phyloP scores from a whole-genome alignment of 2,888 invertebrate genomes.

The Cheilosia variabilis region DNA sequence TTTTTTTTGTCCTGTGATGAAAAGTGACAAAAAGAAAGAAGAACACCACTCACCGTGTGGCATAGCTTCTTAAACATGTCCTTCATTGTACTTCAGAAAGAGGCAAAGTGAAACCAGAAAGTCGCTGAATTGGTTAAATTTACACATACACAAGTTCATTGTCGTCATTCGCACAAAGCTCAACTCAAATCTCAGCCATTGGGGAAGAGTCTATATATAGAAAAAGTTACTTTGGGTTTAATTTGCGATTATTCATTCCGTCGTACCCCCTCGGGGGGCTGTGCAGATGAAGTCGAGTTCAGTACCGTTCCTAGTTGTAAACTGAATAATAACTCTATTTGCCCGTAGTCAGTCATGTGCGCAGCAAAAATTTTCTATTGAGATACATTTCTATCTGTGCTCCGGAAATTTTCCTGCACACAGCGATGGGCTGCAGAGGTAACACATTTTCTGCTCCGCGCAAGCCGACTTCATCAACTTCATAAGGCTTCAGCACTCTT shows the following conservation, averaged over 20 bases:
- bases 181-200: conserved; percentile 32
- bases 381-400: conserved; percentile 10
- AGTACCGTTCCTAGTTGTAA: conserved; percentile 20
- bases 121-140: conserved; percentile 45
- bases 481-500: conserved; percentile 45
- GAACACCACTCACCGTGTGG: conserved; percentile 44
- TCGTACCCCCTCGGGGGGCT: neutral
- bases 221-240: conserved; percentile 30
- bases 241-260: conserved; percentile 42
- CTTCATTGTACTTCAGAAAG: conserved; percentile 25
- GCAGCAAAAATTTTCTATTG: conserved; percentile 37
- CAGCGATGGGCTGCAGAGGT: conserved; percentile 21
- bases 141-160: conserved; percentile 45
- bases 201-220: conserved; percentile 3
- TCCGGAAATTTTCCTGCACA: conserved; percentile 34
- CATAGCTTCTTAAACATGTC: conserved; percentile 52
- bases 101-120: conserved; percentile 15
- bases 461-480: conserved; percentile 39
- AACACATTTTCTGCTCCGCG: conserved; percentile 43
- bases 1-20: conserved; percentile 17
- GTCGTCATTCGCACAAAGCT: conserved; percentile 34
- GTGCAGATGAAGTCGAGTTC: conserved; percentile 1
- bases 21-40: conserved; percentile 30
- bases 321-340: conserved; percentile 38
- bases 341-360: conserved; percentile 25